Conservation (phyloP, 2,113 vertebrate species). For the Dendrocopos noguchii region DNA sequence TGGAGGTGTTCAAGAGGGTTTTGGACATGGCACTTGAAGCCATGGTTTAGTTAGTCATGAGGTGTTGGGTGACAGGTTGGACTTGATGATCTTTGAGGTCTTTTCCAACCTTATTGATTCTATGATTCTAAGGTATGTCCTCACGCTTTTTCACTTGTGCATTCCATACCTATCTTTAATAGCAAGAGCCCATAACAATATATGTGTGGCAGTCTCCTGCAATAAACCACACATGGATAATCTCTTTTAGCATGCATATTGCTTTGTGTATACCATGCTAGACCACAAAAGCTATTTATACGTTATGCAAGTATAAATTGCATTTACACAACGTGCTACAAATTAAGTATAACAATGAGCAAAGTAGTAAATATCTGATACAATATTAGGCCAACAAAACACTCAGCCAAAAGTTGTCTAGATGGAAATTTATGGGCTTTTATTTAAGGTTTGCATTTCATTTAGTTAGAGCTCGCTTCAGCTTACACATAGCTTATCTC, state of each 20-base stretch:
- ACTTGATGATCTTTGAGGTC: too few relatives aligned
- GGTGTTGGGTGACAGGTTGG: too few relatives aligned
- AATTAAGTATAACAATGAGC: slow-evolving; percentile 36
- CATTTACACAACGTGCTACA: slow-evolving; percentile 35
- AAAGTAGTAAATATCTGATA: slow-evolving; percentile 32
- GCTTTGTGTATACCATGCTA: neutral
- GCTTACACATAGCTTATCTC: neutral
- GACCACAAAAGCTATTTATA: slow-evolving; percentile 54
- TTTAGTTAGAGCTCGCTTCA: neutral
- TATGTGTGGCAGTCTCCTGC: neutral
- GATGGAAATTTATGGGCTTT: slow-evolving; percentile 11
- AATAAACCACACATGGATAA: slow-evolving; percentile 9
- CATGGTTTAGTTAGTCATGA: too few relatives aligned
- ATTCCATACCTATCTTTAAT: neutral
- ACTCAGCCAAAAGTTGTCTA: neutral
- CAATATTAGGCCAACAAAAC: neutral
- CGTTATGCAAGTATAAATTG: slow-evolving; percentile 9
- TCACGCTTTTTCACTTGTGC: neutral
- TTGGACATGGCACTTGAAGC: too few relatives aligned
- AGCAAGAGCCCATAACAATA: fast-evolving
- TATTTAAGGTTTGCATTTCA: neutral
- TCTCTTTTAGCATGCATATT: too few relatives aligned
- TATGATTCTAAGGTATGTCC: neutral
- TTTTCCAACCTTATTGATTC: too few relatives aligned
- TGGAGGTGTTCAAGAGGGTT: too few relatives aligned